Percentiles rank a stretch among this genome's conserved stretches.
Evolutionary conservation across 1,140 invertebrate genomes (phyloP).

Genomic region (Zelostemma sp.): DNA sequence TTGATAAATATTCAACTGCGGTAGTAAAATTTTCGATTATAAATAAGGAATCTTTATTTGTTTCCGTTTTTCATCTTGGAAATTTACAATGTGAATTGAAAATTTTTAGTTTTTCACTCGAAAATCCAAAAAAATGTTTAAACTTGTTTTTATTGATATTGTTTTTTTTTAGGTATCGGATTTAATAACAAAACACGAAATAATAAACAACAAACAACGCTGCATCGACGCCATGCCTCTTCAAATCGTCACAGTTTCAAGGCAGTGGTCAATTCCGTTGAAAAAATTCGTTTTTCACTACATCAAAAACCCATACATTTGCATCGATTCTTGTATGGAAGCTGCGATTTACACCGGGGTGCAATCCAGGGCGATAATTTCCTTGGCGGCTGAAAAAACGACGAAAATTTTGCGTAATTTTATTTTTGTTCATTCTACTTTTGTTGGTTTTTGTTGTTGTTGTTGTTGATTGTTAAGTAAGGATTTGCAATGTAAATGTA

Average conservation of each 20-base stretch:
- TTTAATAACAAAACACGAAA: conserved; percentile 50
- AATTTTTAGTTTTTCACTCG: conserved; percentile 3
- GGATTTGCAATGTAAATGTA: no score
- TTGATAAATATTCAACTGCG: conserved; percentile 58
- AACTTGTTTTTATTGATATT: conserved; percentile 11
- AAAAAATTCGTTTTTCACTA: conserved; percentile 44
- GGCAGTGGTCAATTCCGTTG: conserved; percentile 53
- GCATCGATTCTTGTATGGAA: conserved; percentile 65
- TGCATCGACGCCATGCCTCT: conserved; percentile 35
- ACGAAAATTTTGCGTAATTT: conserved; percentile 48
- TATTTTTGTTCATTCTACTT: neutral
- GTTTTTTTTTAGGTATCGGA: conserved; percentile 45
- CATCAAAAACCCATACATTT: conserved; percentile 57
- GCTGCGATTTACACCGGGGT: conserved; percentile 56
- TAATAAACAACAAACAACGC: conserved; percentile 49
- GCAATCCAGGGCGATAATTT: conserved; percentile 46
- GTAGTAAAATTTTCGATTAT: conserved; percentile 36
- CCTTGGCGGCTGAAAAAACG: conserved; percentile 42
- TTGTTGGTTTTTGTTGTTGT: neutral
- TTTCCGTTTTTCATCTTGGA: conserved; percentile 2
- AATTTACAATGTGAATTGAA: no score
- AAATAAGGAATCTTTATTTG: conserved; percentile 5
- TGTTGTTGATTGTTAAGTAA: no score
- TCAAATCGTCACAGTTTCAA: conserved; percentile 56
- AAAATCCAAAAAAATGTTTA: conserved; percentile 14